Conservation (phyloP, 2,888 invertebrate species). For the Caenorhabditis sp. region DNA sequence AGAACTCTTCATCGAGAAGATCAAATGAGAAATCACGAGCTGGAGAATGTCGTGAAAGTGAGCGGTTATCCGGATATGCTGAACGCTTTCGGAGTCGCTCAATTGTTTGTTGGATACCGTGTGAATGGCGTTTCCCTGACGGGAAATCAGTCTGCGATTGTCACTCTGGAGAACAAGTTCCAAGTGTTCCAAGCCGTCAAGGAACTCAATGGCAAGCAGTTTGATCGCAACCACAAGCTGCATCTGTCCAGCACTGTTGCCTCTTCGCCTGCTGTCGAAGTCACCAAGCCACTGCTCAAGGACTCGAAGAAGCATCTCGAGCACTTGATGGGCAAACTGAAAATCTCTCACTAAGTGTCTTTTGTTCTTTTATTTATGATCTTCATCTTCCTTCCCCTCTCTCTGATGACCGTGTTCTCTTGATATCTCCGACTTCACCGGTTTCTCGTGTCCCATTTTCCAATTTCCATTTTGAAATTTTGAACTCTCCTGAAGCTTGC, state of each 20-base stretch:
- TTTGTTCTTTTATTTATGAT: too few species aligned
- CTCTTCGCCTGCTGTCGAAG: constrained; percentile 16
- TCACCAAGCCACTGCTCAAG: not conserved
- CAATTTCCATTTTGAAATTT: not conserved
- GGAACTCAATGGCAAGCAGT: constrained; percentile 49
- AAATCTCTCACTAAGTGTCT: constrained; percentile 8
- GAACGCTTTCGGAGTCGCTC: constrained; percentile 71
- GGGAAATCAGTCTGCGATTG: constrained; percentile 57
- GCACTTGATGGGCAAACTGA: constrained; percentile 33
- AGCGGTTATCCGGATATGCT: constrained; percentile 65
- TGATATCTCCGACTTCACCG: constrained; percentile 13
- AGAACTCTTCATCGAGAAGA: constrained; percentile 65
- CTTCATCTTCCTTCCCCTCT: constrained; percentile 2
- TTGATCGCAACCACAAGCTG: constrained; percentile 52
- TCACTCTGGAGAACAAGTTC: constrained; percentile 71
- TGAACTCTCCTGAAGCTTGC: not conserved
- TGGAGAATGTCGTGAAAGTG: constrained; percentile 36
- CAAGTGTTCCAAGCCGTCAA: constrained; percentile 64
- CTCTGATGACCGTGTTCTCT: constrained; percentile 13
- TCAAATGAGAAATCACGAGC: constrained; percentile 10
- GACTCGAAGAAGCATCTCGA: constrained; percentile 30
- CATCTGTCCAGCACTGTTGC: constrained; percentile 24
- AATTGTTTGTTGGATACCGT: constrained; percentile 59
- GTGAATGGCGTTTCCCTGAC: constrained; percentile 58
- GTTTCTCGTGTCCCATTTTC: constrained; percentile 17